phyloP scores from a whole-genome alignment of 2,797 vertebrate genomes.

The Fratercula arctica region DNA sequence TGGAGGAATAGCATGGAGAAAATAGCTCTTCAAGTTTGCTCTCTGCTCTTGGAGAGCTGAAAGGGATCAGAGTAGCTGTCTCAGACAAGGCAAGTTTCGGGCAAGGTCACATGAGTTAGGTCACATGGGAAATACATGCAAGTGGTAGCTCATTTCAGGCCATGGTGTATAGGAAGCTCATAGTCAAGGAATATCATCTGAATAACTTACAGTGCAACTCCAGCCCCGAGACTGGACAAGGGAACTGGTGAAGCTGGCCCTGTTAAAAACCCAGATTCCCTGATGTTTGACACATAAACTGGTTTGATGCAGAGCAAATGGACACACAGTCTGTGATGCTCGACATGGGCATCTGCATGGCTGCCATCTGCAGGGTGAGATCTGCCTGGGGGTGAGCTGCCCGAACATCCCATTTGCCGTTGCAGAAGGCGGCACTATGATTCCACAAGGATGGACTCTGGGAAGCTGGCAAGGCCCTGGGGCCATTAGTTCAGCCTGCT shows the following conservation, averaged over 20 bases:
- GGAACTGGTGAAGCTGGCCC: neutral
- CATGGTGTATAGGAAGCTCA: fast-evolving
- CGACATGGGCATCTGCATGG: fast-evolving
- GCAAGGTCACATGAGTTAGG: neutral
- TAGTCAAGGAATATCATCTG: neutral
- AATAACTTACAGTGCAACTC: fast-evolving
- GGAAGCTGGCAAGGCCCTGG: neutral
- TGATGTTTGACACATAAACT: neutral
- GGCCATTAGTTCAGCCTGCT: neutral
- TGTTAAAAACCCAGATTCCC: neutral
- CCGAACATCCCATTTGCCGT: neutral
- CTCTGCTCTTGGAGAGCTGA: neutral
- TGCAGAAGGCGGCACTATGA: neutral
- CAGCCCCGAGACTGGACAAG: neutral
- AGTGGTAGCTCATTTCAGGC: neutral
- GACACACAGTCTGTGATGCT: fast-evolving
- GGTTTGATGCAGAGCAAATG: neutral
- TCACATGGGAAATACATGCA: neutral
- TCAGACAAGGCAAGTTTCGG: neutral
- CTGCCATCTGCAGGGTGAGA: fast-evolving
- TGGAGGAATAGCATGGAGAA: neutral
- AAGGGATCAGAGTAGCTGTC: neutral
- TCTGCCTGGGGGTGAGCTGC: neutral
- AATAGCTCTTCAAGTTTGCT: neutral
- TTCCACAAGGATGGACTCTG: neutral